phyloP scores from a whole-genome alignment of 2,113 vertebrate species.

The Cichladusa arquata region DNA sequence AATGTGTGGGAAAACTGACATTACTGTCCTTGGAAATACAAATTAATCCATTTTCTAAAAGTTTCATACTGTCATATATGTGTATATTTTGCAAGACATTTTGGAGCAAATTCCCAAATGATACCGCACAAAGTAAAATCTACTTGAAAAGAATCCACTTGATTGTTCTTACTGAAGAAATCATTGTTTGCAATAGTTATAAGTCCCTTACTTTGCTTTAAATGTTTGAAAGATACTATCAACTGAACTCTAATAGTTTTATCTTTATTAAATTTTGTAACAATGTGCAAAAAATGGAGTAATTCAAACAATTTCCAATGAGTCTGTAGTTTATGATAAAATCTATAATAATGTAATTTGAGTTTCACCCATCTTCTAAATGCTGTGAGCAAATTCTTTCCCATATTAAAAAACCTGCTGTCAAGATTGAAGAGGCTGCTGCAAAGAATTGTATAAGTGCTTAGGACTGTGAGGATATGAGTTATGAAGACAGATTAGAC shows the following conservation, averaged over 20 bases:
- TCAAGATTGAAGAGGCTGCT: slow-evolving; percentile 32
- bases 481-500: slow-evolving; percentile 65
- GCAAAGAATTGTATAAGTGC: background rate
- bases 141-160: background rate
- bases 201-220: background rate
- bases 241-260: background rate
- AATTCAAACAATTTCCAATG: background rate
- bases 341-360: background rate
- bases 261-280: slow-evolving; percentile 3
- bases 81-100: background rate
- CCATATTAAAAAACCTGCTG: background rate
- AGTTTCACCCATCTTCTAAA: background rate
- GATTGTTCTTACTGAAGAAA: background rate
- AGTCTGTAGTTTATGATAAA: background rate
- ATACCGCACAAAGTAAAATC: background rate
- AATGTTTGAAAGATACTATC: background rate
- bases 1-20: background rate
- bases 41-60: background rate
- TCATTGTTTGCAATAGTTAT: background rate
- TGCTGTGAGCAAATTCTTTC: background rate
- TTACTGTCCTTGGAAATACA: background rate
- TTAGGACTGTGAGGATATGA: slow-evolving; percentile 45
- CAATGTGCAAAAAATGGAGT: background rate
- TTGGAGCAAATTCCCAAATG: background rate
- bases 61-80: background rate